These are phyloP conservation scores for Solenopsis fugax DNA, from an alignment of 1,140 invertebrate genomes.

Conservation along the genomic window DNA sequence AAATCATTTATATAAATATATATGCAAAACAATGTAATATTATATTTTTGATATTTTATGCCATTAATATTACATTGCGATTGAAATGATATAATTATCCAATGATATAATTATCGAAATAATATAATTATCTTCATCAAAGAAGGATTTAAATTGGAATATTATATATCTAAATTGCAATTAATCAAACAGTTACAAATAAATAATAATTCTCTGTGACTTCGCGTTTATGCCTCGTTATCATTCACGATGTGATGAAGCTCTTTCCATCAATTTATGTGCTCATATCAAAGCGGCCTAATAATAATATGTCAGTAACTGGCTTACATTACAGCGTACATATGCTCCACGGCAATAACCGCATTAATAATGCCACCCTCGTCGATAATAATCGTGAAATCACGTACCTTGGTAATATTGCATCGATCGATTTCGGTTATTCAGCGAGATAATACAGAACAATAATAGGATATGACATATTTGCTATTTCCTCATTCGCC, in stretches of 20 bases:
- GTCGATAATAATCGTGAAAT: constrained; percentile 73
- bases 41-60: neutral
- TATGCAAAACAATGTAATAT: neutral
- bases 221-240: neutral
- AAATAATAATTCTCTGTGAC: constrained; percentile 21
- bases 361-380: constrained; percentile 73
- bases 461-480: constrained; percentile 32
- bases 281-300: constrained; percentile 66
- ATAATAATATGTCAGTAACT: constrained; percentile 73
- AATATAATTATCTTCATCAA: neutral
- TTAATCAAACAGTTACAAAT: constrained; percentile 20
- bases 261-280: constrained; percentile 34
- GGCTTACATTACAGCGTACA: constrained; percentile 56
- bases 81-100: neutral
- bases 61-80: neutral
- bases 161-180: constrained; percentile 10
- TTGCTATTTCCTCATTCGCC: constrained; percentile 7
- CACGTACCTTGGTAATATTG: constrained; percentile 66
- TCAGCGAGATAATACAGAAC: constrained; percentile 34
- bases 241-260: constrained; percentile 23
- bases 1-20: too few species aligned
- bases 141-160: constrained; percentile 6
- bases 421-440: constrained; percentile 60
- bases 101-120: neutral
- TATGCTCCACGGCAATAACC: constrained; percentile 63